These are phyloP conservation scores for Porites divaricata DNA, from an alignment of 92 coral and sea anemone species.

Conservation along the genomic window DNA sequence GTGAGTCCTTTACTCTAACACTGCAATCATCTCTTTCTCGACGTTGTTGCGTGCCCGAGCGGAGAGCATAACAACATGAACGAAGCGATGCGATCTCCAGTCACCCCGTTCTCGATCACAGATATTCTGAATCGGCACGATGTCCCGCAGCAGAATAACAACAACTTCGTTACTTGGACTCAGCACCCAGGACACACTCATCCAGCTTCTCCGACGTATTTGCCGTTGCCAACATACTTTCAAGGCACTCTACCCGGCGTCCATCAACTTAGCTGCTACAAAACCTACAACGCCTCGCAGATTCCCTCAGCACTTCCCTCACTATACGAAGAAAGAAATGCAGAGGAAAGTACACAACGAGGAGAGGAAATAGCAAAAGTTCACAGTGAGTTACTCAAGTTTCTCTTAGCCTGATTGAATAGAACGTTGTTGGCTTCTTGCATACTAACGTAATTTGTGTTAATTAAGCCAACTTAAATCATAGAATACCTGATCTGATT, in stretches of 20 bases:
- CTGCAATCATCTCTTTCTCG: conserved; percentile 34
- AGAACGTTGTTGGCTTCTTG: conserved; percentile 7
- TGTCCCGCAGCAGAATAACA: conserved; percentile 57
- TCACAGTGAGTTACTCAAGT: conserved; percentile 61
- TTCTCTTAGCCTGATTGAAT: background rate
- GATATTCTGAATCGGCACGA: conserved; percentile 89
- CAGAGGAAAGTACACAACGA: conserved; percentile 59
- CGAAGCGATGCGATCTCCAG: conserved; percentile 74
- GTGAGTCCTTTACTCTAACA: conserved; percentile 49
- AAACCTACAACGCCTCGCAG: conserved; percentile 36
- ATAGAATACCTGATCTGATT: conserved; percentile 33
- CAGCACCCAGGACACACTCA: conserved; percentile 38
- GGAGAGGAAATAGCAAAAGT: conserved; percentile 56
- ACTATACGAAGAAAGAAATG: conserved; percentile 34
- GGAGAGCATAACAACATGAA: conserved; percentile 66
- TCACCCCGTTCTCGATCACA: conserved; percentile 91
- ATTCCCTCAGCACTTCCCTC: conserved; percentile 26
- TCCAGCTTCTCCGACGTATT: conserved; percentile 68
- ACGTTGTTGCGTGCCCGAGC: conserved; percentile 40
- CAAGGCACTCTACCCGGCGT: conserved; percentile 36
- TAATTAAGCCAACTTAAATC: conserved; percentile 24
- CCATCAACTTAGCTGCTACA: conserved; percentile 36
- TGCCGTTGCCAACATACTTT: conserved; percentile 41
- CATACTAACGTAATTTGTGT: conserved; percentile 36
- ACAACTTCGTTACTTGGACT: conserved; percentile 35